Evolutionary conservation across 2,797 vertebrate species (phyloP).

Genomic region (Danionella dracula): DNA sequence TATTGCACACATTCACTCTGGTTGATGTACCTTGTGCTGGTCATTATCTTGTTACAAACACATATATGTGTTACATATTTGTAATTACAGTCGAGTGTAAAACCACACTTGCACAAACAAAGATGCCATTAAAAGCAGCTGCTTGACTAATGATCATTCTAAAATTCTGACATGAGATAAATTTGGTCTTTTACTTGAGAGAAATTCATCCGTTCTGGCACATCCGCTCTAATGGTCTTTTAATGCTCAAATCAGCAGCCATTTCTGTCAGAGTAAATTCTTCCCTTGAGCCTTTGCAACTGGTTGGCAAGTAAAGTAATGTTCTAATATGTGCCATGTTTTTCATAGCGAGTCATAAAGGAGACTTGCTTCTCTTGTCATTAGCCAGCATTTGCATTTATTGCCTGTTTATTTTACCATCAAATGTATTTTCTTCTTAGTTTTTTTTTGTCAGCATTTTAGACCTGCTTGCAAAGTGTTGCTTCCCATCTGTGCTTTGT

Average conservation of each 20-base stretch:
- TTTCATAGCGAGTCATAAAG: conserved; percentile 3
- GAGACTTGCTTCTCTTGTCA: background rate
- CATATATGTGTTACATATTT: conserved; percentile 6
- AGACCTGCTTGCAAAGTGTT: background rate
- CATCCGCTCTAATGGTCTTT: conserved; percentile 29
- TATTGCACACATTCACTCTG: background rate
- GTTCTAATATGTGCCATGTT: background rate
- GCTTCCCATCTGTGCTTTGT: background rate
- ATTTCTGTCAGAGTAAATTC: conserved; percentile 23
- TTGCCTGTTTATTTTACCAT: conserved; percentile 18
- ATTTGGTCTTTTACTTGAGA: conserved; percentile 18
- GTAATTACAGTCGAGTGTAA: conserved; percentile 13
- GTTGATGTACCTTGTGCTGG: conserved; percentile 2
- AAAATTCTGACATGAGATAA: conserved; percentile 25
- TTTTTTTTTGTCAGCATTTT: background rate
- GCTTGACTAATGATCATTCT: conserved; percentile 27
- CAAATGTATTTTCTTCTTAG: background rate
- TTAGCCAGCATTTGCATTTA: conserved; percentile 19
- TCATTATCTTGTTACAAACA: conserved; percentile 18
- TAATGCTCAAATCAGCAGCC: conserved; percentile 29
- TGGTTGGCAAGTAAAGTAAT: conserved; percentile 22
- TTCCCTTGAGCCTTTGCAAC: conserved; percentile 23
- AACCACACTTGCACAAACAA: background rate
- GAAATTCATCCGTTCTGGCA: conserved; percentile 32
- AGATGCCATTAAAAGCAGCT: background rate